Base-by-base conservation (phyloP, 2,797 vertebrate species). In the Silurus aristotelis region DNA sequence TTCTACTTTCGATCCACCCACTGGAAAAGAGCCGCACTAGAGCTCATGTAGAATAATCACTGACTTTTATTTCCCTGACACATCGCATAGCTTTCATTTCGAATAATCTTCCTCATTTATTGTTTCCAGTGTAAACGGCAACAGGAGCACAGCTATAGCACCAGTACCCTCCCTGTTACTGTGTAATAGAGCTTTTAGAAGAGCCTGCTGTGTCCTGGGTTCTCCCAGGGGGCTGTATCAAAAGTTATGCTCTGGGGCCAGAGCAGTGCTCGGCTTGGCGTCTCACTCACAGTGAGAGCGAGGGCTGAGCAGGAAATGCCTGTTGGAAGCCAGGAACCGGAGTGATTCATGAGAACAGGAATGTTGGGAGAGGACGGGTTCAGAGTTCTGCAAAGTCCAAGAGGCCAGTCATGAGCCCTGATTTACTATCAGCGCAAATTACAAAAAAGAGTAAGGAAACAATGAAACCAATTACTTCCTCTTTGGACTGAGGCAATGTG, bases 361-460 rank as follows among this genome's bases (percentile, higher is more conserved):
- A 98, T 98, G 96, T 93, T 89, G 94, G 93, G 89, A 90, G 92
- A 92, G 93, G 93, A 95, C 93, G 91, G 93, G 92, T 92, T 81
- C 79, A 81, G 93, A 84, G 92, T 93, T 92, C 93, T 91, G 92
- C 93, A 91, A 92, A 94, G 95, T 96, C 96, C 94, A 94, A 96
- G 97, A 96, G 95, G 94, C 96, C 95, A 94, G 96, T 95, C 96
- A 94, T 94, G 94, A 97, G 96, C 97, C 96, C 96, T 98, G 97
- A 98, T 97, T 98, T 97, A 98, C 97, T 97, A 97, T 96, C 95
- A 95, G 94, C 95, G 96, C 95, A 96, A 97, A 97, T 97, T 97
- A 96, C 96, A 97, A 96, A 95, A 95, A 93, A 90, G 91, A 97
- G 95, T 94, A 95, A 95, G 96, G 95, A 97, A 96, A 97, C 95